phyloP scores from a whole-genome alignment of 2,797 vertebrate species.

The Schizopygopsis malacanthus region DNA sequence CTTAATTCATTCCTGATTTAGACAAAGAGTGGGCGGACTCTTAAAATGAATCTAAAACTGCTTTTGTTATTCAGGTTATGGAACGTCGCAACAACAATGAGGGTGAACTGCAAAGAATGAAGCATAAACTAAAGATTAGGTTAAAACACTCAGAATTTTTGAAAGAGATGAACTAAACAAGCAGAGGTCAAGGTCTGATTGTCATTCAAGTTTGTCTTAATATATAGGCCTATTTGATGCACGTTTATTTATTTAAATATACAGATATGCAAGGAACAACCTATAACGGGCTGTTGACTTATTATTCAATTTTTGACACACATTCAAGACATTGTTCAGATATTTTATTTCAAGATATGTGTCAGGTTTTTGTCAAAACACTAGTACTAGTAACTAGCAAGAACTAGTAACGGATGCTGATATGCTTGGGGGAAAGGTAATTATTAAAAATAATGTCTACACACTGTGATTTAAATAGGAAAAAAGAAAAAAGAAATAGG shows the following conservation, averaged over 20 bases:
- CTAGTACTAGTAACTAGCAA: too few relatives aligned
- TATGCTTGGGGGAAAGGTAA: background rate
- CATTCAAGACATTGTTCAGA: too few relatives aligned
- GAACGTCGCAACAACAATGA: background rate
- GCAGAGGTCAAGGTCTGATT: background rate
- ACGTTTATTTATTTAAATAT: background rate
- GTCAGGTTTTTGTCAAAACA: too few relatives aligned
- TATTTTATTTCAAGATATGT: too few relatives aligned
- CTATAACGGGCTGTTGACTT: too few relatives aligned
- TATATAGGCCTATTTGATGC: background rate
- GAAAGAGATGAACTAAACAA: background rate
- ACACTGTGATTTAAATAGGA: background rate
- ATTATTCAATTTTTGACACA: too few relatives aligned
- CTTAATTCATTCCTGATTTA: constrained; percentile 35
- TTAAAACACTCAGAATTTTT: constrained; percentile 12
- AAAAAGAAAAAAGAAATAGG: background rate
- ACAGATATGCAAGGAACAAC: background rate
- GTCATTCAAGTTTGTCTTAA: background rate
- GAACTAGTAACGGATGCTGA: background rate
- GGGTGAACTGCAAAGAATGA: background rate
- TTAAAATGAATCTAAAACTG: constrained; percentile 3
- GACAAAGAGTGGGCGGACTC: background rate
- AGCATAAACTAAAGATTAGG: constrained; percentile 27
- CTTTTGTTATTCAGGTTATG: constrained; percentile 30
- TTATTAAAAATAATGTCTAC: background rate